Conservation (phyloP, 2,797 vertebrate species). For the Anas georgica region DNA sequence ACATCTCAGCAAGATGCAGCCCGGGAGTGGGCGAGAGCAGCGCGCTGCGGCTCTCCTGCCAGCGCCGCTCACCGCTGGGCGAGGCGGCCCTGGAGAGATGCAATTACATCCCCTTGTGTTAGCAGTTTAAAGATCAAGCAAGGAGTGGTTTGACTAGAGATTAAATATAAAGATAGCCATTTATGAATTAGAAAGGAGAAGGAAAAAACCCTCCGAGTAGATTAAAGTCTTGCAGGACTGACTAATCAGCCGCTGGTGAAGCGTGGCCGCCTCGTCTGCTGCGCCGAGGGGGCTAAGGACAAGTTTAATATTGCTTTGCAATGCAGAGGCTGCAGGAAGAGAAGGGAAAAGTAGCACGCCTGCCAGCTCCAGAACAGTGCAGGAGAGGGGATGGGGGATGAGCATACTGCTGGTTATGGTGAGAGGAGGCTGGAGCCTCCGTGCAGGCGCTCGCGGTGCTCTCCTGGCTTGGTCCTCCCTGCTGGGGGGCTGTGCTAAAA, state of each 20-base stretch:
- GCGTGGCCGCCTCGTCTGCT: slow-evolving; percentile 14
- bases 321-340: background rate
- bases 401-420: no score
- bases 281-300: slow-evolving; percentile 10
- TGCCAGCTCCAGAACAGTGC: no score
- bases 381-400: no score
- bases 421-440: no score
- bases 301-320: background rate
- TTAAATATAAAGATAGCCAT: slow-evolving; percentile 30
- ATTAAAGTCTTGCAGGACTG: slow-evolving; percentile 43
- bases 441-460: no score
- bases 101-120: background rate
- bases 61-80: fast-evolving
- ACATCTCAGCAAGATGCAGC: background rate
- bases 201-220: background rate
- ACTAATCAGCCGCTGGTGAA: background rate
- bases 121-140: slow-evolving; percentile 2
- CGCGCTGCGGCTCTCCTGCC: background rate
- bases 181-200: background rate
- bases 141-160: background rate
- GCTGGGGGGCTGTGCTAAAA: no score
- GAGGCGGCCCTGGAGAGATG: background rate
- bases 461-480: no score
- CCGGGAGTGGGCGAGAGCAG: background rate
- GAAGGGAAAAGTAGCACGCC: background rate